These are phyloP conservation scores for Heteronetta atricapilla DNA, from an alignment of 2,113 vertebrate species.

Conservation along the genomic window DNA sequence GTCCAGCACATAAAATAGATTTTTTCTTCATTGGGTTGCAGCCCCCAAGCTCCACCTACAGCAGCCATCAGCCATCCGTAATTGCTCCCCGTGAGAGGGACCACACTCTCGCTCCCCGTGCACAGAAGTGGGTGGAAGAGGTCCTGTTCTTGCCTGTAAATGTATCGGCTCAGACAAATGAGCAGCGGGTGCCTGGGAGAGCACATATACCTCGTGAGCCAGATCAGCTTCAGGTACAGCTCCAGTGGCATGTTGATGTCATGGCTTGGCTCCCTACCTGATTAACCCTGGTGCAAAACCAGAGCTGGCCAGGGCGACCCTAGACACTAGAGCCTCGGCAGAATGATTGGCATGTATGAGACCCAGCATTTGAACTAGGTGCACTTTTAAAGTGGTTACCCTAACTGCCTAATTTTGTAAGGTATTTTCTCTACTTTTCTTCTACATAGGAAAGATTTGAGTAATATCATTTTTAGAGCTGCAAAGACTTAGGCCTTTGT, in stretches of 20 bases:
- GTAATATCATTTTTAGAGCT: background rate
- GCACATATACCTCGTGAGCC: background rate
- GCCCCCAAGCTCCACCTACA: background rate
- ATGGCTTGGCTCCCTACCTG: background rate
- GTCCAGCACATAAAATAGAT: background rate
- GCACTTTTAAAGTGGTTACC: background rate
- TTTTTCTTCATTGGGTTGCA: background rate
- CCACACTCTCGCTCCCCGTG: fast-evolving
- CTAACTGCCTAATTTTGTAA: background rate
- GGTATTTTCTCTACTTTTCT: background rate
- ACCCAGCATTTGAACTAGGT: background rate
- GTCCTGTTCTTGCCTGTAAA: background rate
- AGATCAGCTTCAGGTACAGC: background rate
- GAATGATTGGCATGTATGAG: background rate
- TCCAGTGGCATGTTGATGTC: background rate
- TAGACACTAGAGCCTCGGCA: background rate
- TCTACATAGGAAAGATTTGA: background rate
- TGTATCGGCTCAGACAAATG: background rate
- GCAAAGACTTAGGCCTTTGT: background rate
- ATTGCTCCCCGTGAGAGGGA: slow-evolving; percentile 4
- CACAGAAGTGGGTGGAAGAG: background rate
- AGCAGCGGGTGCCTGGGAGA: background rate
- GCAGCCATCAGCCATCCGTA: background rate
- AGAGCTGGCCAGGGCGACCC: background rate
- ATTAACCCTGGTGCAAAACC: background rate